phyloP scores from a whole-genome alignment of 2,797 vertebrate genomes.

The Sylvia borin region DNA sequence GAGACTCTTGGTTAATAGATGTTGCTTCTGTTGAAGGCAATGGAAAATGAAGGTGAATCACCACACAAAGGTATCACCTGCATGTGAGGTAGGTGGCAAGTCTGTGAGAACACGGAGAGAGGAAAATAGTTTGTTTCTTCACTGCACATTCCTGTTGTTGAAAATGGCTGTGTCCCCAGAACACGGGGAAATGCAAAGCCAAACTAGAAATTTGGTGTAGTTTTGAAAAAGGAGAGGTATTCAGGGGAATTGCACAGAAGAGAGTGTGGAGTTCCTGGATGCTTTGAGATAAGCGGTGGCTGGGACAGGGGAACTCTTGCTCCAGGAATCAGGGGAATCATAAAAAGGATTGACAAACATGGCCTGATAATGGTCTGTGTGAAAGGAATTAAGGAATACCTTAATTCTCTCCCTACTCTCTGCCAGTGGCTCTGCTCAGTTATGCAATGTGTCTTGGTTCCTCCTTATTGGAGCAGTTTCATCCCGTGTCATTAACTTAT shows the following conservation, averaged over 20 bases:
- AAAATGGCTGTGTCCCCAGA: not conserved
- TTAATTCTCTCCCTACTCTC: not conserved
- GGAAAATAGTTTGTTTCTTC: not conserved
- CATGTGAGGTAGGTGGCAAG: not conserved
- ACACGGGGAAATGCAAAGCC: not conserved
- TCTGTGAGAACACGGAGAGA: not conserved
- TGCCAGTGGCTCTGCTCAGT: not conserved
- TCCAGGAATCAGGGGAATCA: not conserved
- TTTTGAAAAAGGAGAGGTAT: not conserved
- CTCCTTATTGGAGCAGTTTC: not conserved
- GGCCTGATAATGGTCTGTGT: not conserved
- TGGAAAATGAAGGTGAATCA: not conserved
- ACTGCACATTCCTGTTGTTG: not conserved
- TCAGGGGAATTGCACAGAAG: not conserved
- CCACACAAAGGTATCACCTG: not conserved
- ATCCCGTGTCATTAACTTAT: not conserved
- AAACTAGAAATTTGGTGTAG: not conserved
- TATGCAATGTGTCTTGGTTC: not conserved
- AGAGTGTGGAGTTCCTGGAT: not conserved
- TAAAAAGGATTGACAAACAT: not conserved
- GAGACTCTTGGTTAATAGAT: conserved; percentile 29
- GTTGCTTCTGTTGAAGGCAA: conserved; percentile 1
- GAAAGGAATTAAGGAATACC: not conserved
- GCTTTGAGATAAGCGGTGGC: not conserved
- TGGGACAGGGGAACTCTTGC: not conserved